Conservation (phyloP, 2,113 vertebrate genomes). For the Mormoops blainvillei region DNA sequence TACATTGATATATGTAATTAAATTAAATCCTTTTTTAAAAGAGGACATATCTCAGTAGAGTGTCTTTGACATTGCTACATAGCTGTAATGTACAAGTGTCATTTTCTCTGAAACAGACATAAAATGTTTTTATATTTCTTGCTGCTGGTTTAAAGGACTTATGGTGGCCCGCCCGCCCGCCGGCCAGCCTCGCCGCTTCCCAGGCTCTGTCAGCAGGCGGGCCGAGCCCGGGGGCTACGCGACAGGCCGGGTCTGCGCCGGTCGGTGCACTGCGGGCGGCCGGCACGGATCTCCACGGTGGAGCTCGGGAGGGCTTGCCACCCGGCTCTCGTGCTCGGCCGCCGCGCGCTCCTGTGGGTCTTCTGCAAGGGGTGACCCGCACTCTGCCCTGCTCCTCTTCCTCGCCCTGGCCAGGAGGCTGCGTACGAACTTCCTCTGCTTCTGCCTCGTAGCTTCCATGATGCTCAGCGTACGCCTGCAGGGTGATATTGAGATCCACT, state of each 20-base stretch:
- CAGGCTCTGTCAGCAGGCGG: not conserved
- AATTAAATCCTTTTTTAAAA: not conserved
- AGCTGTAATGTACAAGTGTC: not conserved
- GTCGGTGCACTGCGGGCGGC: not conserved
- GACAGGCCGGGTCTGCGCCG: too few species aligned
- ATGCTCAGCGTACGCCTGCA: conserved; percentile 93
- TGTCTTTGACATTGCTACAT: conserved; percentile 31
- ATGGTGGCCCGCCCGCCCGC: not conserved
- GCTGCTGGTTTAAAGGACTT: not conserved
- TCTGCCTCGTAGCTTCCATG: conserved; percentile 95
- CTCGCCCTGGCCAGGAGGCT: conserved; percentile 89
- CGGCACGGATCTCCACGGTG: conserved; percentile 78
- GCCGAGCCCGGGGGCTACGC: too few species aligned
- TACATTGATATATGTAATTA: conserved; percentile 6
- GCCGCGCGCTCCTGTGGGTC: conserved; percentile 88
- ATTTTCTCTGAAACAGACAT: not conserved
- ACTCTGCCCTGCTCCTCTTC: conserved; percentile 88
- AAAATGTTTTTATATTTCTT: not conserved
- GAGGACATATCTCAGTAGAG: conserved; percentile 29
- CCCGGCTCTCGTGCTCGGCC: conserved; percentile 88
- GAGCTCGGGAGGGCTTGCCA: conserved; percentile 86
- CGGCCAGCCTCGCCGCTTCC: too few species aligned
- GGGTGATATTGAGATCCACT: conserved; percentile 87
- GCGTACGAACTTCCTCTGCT: conserved; percentile 90
- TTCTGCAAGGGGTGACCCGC: conserved; percentile 92